Evolutionary conservation across 2,113 vertebrate species (phyloP), one percentile per base, ranked within the genome.

Genomic region (Amia ocellicauda): DNA sequence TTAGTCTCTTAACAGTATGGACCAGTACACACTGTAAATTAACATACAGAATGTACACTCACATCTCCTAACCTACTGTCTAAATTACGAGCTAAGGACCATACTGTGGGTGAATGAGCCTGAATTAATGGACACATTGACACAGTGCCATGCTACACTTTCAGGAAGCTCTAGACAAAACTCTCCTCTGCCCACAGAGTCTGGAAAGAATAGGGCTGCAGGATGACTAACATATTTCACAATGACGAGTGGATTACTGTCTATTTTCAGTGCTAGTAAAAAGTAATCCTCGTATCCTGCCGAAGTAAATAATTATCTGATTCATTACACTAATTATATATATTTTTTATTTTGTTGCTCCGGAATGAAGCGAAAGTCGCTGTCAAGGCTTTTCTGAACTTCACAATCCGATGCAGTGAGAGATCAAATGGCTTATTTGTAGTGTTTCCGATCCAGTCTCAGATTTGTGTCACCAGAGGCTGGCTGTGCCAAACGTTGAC

Each of bases 271-370:
- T 13, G 13, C 63, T n/a, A 22, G 28, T 31, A 61, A 29, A 49
- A 27, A 36, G 24, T 20, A 7, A 20, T 17, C 42, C 63, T 64
- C 5, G 10, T 41, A 22, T 64, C 24, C 52, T 55, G 49, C 26
- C 31, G 42, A 47, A 64, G 31, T 57, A 55, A 23, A 57, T 52
- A 29, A 36, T 64, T 53, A 41, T 64, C 63, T 29, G 24, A 55
- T 57, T 52, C 56, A 57, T 57, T 49, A 45, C 27, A 43, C 54
- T 64, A 64, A 64, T 64, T 42, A 55, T 58, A 53, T 64, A 63
- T 54, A 54, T 51, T 24, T 49, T 64, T 47, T 55, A 64, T 49
- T 36, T 22, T 45, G 54, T 52, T 58, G 51, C 41, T 54, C 40
- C 43, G 31, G 31, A n/a, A 24, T 29, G 41, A 64, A 24, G 49